Evolutionary conservation across 2,113 vertebrate species (phyloP).

Genomic region (Triplophysa siluroides): DNA sequence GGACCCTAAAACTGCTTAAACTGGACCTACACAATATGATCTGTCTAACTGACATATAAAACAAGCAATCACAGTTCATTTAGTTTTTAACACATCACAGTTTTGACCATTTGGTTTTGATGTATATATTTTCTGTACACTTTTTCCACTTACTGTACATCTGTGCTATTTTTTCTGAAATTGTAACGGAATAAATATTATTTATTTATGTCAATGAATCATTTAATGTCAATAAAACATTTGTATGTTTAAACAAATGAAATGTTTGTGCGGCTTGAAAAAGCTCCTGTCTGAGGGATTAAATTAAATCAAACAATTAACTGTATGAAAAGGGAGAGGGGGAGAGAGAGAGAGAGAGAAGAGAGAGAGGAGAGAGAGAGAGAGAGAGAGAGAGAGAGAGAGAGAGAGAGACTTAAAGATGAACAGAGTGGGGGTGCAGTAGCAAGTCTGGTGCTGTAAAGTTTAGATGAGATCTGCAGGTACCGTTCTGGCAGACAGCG

Average conservation of each 20-base stretch:
- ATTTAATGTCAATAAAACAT: background rate
- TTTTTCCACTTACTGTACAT: background rate
- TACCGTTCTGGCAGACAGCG: slow-evolving; percentile 69
- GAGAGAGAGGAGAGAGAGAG: too few relatives aligned
- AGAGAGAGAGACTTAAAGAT: slow-evolving; percentile 49
- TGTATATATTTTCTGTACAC: background rate
- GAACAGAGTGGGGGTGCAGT: slow-evolving; percentile 38
- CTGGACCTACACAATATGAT: too few relatives aligned
- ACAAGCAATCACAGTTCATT: too few relatives aligned
- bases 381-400: too few relatives aligned
- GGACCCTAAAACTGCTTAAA: too few relatives aligned
- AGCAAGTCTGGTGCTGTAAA: background rate
- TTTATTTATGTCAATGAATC: slow-evolving; percentile 22
- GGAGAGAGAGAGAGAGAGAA: too few relatives aligned
- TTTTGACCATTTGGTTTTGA: background rate
- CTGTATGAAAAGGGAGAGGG: slow-evolving; percentile 2
- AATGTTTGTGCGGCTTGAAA: background rate
- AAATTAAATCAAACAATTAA: slow-evolving; percentile 29
- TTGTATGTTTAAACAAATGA: background rate
- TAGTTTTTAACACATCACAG: too few relatives aligned
- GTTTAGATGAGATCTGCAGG: slow-evolving; percentile 72
- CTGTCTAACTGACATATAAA: too few relatives aligned
- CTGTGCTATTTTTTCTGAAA: background rate
- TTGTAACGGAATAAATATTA: background rate
- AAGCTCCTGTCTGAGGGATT: background rate